phyloP scores from a whole-genome alignment of 2,797 vertebrate species.

The Lepus oiostolus region DNA sequence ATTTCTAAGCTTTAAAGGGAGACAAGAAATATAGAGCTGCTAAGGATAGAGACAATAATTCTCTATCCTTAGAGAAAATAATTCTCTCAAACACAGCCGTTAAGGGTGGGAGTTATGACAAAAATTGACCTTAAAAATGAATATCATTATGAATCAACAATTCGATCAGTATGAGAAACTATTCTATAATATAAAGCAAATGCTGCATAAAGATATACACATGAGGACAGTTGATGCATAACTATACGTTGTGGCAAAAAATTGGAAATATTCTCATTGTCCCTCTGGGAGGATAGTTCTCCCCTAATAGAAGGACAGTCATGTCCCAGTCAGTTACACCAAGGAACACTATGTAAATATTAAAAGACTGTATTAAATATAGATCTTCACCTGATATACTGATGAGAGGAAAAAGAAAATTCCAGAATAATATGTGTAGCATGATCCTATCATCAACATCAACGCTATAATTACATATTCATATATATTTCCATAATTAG shows the following conservation, averaged over 20 bases:
- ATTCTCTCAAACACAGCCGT: neutral
- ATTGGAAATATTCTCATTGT: neutral
- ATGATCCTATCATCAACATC: neutral
- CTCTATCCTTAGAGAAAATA: neutral
- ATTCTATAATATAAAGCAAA: conserved; percentile 13
- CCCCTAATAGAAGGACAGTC: neutral
- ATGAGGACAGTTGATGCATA: neutral
- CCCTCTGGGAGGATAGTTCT: neutral
- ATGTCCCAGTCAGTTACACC: neutral
- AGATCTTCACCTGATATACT: conserved; percentile 11
- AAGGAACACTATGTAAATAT: neutral
- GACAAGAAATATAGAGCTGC: neutral
- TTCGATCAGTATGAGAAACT: neutral
- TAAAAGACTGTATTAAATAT: conserved; percentile 49
- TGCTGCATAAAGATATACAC: neutral
- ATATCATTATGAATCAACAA: neutral
- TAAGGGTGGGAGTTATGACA: neutral
- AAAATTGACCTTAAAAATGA: conserved; percentile 31
- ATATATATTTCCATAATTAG: neutral
- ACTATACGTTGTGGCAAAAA: neutral
- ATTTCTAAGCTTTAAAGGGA: conserved; percentile 3
- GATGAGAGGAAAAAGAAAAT: conserved; percentile 18
- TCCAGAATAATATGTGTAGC: conserved; percentile 6
- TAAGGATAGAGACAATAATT: neutral
- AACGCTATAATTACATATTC: conserved; percentile 30